A percentile compares a stretch with the other conserved stretches of the same genome.
Evolutionary conservation across 2,113 vertebrate genomes (phyloP).

Genomic region (Elaphurus davidianus): DNA sequence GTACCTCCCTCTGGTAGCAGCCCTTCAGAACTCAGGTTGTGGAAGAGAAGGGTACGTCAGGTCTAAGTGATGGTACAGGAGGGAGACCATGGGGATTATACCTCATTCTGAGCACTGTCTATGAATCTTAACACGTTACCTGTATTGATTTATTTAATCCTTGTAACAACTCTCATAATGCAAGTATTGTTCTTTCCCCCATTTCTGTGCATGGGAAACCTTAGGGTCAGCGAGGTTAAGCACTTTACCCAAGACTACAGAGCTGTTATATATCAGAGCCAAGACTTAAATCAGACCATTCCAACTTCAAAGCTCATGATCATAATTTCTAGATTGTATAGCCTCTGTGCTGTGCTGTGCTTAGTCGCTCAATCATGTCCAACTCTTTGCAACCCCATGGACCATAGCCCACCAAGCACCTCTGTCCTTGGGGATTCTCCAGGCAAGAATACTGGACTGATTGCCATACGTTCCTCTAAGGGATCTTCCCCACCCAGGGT

Average conservation of each 20-base stretch:
- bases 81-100: not conserved
- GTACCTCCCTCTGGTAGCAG: not conserved
- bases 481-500: not conserved
- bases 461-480: not conserved
- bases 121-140: not conserved
- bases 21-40: not conserved
- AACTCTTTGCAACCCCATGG: not conserved
- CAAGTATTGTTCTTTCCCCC: not conserved
- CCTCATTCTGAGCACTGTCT: not conserved
- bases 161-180: not conserved
- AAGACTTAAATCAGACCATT: not conserved
- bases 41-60: not conserved
- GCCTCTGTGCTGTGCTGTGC: not conserved
- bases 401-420: not conserved
- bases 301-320: not conserved
- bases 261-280: not conserved
- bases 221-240: not conserved
- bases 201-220: not conserved
- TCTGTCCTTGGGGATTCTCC: not conserved
- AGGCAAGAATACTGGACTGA: not conserved
- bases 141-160: not conserved
- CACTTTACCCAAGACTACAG: not conserved
- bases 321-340: not conserved
- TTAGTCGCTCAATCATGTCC: not conserved
- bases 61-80: not conserved